Percentiles rank a stretch among this genome's conserved stretches.
phyloP scores from a whole-genome alignment of 2,113 vertebrate species.

The Anser brachyrhynchus region DNA sequence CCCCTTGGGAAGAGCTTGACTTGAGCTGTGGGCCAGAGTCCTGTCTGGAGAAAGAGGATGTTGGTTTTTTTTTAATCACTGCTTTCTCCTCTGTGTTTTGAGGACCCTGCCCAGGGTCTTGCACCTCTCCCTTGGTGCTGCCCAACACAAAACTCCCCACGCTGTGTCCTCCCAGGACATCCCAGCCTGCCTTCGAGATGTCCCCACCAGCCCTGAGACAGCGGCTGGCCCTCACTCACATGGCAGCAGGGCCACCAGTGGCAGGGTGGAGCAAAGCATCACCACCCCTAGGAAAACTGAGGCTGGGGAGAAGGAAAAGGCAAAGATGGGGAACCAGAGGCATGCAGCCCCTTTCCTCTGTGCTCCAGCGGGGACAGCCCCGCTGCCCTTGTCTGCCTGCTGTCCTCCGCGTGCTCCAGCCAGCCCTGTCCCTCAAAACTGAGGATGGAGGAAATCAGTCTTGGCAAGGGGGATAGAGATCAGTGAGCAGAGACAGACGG shows the following conservation, averaged over 20 bases:
- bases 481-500: neutral
- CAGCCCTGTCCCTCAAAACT: neutral
- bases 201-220: neutral
- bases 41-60: neutral
- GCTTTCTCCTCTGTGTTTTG: neutral
- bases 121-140: neutral
- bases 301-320: neutral
- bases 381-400: neutral
- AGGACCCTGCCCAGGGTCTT: neutral
- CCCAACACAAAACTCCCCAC: neutral
- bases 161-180: neutral
- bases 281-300: neutral
- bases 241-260: rapidly evolving
- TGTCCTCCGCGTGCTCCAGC: rapidly evolving
- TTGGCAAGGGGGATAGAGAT: neutral
- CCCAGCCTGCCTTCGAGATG: neutral
- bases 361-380: rapidly evolving
- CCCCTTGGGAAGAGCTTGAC: neutral
- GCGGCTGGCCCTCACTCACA: neutral
- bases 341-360: neutral
- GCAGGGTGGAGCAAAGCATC: neutral
- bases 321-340: no score
- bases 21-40: rapidly evolving
- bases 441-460: neutral
- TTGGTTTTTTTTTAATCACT: no score